Base-by-base conservation (phyloP, 1,140 invertebrate species). In the Drosophila burlai region DNA sequence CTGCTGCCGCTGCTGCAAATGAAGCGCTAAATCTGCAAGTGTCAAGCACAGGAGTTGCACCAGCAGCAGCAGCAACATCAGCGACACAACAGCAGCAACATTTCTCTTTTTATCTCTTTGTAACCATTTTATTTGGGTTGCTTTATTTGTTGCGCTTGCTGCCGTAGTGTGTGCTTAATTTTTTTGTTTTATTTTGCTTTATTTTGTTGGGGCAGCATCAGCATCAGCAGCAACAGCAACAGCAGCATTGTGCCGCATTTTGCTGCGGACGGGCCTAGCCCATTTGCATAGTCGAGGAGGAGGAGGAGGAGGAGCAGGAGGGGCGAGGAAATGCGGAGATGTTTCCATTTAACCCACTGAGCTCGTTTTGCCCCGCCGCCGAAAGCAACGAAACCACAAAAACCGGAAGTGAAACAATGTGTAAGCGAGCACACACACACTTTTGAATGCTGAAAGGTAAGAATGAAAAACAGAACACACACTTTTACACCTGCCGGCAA, bases 341-440 rank as follows among this genome's bases (percentile, higher is more conserved):
- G 82, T 77, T 77, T 81, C 77, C 81, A 84, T 85, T 85, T 85
- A 85, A 85, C 83, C 83, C 82, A 84, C 77, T 84, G 82, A 84
- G 82, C 82, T 84, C 81, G 68, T 84, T 84, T 80, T 50, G 18
- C 42, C 42, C 49, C 66, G 68, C 57, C 57, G 64, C 73, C 73
- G 34, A 80, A 50, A 75, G 78, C 69, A 76, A 80, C 67, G 59
- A 75, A 68, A 77, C 83, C 77, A 78, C 79, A 86, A 75, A 57
- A 73, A 75, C 78, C 58, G 80, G 74, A 82, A 79, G 68, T 77
- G 61, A 54, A 78, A 78, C 63, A 81, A 67, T 74, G 80, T 67
- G 42, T 66, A 11, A 57, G 16, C 46, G 38, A 21, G 43, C 11
- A 10, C 47, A 29, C 47, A 29, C 67, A 64, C 73, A 58, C 72